phyloP scores from a whole-genome alignment of 1,140 invertebrate genomes.

The Cryptotermes secundus region DNA sequence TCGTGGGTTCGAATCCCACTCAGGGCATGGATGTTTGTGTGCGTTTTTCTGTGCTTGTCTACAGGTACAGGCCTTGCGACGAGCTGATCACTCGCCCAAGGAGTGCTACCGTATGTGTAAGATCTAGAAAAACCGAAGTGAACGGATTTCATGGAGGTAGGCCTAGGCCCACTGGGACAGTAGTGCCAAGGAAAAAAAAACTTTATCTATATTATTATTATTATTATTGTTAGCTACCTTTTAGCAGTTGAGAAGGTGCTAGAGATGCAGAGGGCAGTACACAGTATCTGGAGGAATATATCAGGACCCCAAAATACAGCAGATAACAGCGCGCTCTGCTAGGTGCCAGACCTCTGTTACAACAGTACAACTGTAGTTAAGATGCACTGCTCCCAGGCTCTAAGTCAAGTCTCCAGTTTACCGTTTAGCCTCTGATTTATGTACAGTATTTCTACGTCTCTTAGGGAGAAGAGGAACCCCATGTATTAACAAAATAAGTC shows the following conservation, averaged over 20 bases:
- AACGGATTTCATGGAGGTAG: too few species aligned
- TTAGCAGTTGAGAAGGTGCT: not conserved
- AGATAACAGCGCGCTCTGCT: not conserved
- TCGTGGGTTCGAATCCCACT: too few species aligned
- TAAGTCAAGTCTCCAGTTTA: slow-evolving; percentile 26
- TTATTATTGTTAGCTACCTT: too few species aligned
- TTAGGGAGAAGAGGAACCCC: not conserved
- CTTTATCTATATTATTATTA: too few species aligned
- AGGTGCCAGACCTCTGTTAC: not conserved
- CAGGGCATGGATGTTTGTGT: too few species aligned
- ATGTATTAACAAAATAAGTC: slow-evolving; percentile 8
- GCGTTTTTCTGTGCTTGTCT: too few species aligned
- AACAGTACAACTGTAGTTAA: slow-evolving; percentile 22
- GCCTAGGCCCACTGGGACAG: too few species aligned
- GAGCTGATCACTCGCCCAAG: too few species aligned
- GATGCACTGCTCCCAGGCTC: slow-evolving; percentile 12
- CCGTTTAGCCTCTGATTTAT: slow-evolving; percentile 25
- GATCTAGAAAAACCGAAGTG: too few species aligned
- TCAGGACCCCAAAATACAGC: not conserved
- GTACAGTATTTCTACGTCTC: slow-evolving; percentile 24
- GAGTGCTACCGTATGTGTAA: too few species aligned
- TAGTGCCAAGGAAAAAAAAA: too few species aligned
- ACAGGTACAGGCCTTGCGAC: too few species aligned
- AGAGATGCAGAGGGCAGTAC: not conserved
- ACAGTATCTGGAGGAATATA: slow-evolving; percentile 2